These are phyloP conservation scores for Brachionus sp. DNA, from an alignment of 1,140 invertebrate species.

Conservation along the genomic window DNA sequence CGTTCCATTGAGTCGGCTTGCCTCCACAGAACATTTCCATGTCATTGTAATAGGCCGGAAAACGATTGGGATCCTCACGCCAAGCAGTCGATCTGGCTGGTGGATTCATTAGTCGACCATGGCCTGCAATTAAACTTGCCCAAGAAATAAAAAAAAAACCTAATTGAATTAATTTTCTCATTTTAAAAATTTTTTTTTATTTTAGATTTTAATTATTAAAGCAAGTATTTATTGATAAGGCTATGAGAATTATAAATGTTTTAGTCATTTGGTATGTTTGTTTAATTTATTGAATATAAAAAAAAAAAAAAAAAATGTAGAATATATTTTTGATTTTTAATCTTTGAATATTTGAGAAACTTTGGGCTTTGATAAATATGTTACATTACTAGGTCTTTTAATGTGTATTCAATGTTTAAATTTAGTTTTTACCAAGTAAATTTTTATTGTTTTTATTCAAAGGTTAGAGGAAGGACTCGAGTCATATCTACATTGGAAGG, in stretches of 20 bases:
- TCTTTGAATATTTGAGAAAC: background rate
- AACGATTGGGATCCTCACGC: constrained; percentile 64
- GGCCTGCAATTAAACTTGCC: background rate
- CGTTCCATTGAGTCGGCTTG: constrained; percentile 62
- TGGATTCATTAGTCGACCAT: constrained; percentile 27
- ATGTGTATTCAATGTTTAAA: background rate
- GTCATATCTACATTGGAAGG: too few species aligned
- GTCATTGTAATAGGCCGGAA: constrained; percentile 79
- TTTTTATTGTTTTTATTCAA: too few species aligned
- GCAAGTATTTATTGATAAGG: background rate
- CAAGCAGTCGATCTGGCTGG: constrained; percentile 62
- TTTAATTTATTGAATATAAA: background rate
- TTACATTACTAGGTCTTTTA: background rate
- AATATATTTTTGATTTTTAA: background rate
- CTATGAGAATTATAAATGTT: background rate
- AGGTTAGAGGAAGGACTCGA: too few species aligned
- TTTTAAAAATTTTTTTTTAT: background rate
- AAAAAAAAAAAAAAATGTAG: background rate
- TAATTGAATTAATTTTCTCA: background rate
- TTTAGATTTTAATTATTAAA: background rate
- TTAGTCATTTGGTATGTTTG: background rate
- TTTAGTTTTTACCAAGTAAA: too few species aligned
- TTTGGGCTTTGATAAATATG: background rate
- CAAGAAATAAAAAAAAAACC: background rate
- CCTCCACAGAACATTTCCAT: constrained; percentile 84